Evolutionary conservation across 2,797 vertebrate species (phyloP), one percentile per base, ranked within the genome.

Genomic region (Acomys russatus): DNA sequence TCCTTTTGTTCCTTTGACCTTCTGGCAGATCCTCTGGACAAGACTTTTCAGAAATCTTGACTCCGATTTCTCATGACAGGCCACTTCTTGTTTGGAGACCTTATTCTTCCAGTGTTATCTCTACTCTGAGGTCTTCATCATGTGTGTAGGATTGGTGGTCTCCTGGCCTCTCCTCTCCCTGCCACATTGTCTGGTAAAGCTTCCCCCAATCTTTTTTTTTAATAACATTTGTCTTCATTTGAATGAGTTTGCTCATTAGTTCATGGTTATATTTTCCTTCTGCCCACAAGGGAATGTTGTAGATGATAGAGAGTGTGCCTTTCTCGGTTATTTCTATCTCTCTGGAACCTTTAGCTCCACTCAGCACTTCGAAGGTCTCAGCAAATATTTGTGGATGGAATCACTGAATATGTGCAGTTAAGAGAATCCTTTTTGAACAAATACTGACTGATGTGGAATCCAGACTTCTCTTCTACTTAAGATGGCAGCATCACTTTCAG

Each of bases 181-280:
- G 33, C 68, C 35, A 93, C 23, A 18, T 18, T 5, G 61, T 35
- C 20, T 59, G 66, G 12, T 9, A 8, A 25, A n/a, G 33, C 22
- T n/a, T 12, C 30, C 9, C 2, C 17, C 7, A 56, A 6, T 56
- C 8, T 14, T 28, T 56, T 2, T 23, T 3, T 54, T 54, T 38
- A 6, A 11, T n/a, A 61, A 20, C 23, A 12, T 15, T 89, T 73
- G 38, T 3, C 44, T 71, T 74, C 35, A 44, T 91, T 83, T 89
- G 51, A 73, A 1, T 23, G 23, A n/a, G 86, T 77, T 74, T 49
- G 51, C 38, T 96, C 78, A 38, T 64, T 77, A 51, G 68, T 66
- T 92, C 71, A 14, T 4, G 22, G 4, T 54, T 70, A 84, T 54
- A 95, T 70, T 97, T 95, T 70, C 71, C 25, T 63, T 88, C 38